Conservation (phyloP, 2,113 vertebrate genomes). For the Rhynchopsitta pachyrhyncha region DNA sequence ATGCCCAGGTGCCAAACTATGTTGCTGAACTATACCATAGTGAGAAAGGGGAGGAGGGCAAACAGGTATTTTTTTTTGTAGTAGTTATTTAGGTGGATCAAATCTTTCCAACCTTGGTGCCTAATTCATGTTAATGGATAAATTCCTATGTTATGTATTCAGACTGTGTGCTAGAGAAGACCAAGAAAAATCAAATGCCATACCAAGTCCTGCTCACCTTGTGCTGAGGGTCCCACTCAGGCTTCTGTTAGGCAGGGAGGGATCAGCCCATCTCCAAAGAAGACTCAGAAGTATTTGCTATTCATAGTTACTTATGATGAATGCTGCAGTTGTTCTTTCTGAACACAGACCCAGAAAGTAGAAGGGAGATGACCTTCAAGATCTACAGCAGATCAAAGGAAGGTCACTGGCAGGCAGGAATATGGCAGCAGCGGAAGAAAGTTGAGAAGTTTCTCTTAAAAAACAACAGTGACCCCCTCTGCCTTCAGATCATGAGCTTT, state of each 20-base stretch:
- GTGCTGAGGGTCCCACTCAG: background rate
- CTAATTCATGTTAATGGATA: background rate
- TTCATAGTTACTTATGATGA: background rate
- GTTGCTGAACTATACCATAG: background rate
- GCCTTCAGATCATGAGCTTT: background rate
- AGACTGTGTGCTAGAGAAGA: background rate
- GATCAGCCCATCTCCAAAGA: background rate
- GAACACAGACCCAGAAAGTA: background rate
- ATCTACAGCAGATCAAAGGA: background rate
- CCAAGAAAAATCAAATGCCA: background rate
- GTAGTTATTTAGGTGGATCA: background rate
- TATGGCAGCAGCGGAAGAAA: background rate
- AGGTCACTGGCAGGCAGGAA: background rate
- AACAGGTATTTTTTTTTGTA: background rate
- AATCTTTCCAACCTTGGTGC: background rate
- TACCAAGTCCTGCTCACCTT: background rate
- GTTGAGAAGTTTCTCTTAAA: background rate
- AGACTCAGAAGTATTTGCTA: background rate
- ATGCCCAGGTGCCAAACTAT: background rate
- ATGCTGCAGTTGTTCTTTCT: background rate
- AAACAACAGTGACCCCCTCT: background rate
- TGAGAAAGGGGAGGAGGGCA: background rate
- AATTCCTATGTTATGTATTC: background rate
- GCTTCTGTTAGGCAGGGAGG: background rate
- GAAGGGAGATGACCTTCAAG: background rate